These are phyloP conservation scores for Chloroceryle inda DNA, from an alignment of 2,797 vertebrate genomes.

Conservation along the genomic window DNA sequence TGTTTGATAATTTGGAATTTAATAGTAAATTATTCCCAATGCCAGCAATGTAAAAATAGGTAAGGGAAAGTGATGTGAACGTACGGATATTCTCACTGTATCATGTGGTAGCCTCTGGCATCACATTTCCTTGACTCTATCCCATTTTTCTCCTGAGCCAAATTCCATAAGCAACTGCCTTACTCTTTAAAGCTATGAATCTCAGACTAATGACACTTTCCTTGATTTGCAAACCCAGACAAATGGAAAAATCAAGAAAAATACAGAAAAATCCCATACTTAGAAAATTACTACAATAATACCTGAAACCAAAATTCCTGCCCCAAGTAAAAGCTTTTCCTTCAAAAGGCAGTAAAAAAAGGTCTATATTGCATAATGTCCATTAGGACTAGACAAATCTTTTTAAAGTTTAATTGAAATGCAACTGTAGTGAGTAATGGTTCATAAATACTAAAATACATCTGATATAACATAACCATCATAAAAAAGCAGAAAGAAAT, in stretches of 20 bases:
- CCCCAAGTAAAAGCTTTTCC: background rate
- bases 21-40: background rate
- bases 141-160: background rate
- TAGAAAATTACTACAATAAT: background rate
- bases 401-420: background rate
- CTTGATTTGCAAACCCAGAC: background rate
- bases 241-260: conserved; percentile 7
- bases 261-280: background rate
- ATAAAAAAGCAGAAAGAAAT: background rate
- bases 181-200: background rate
- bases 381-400: background rate
- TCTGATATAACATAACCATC: background rate
- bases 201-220: background rate
- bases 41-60: background rate
- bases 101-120: background rate
- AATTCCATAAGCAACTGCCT: background rate
- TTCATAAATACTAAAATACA: background rate
- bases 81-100: background rate
- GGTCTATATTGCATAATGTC: rapidly evolving
- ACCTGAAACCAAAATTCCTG: background rate
- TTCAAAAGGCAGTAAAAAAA: background rate
- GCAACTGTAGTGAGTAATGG: background rate
- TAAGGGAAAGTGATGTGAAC: background rate
- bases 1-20: background rate
- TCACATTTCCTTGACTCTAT: background rate